These are phyloP conservation scores for Bugula neritina DNA, from an alignment of 2,888 invertebrate genomes.

Conservation along the genomic window DNA sequence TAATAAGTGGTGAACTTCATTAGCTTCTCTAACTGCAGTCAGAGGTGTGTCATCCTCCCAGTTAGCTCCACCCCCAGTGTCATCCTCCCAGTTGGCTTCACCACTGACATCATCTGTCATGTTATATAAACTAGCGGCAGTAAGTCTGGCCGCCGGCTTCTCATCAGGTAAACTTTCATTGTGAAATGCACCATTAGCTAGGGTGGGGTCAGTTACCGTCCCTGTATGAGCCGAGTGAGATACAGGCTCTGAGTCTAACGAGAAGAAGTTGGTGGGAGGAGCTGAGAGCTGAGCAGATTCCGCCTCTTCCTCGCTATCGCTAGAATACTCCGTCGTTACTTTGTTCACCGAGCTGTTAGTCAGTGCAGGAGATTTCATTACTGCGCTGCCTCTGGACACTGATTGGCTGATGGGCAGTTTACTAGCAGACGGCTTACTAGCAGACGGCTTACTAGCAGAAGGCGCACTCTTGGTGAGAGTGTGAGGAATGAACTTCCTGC, in stretches of 20 bases:
- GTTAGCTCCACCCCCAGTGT: neutral
- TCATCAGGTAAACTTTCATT: neutral
- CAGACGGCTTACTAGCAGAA: neutral
- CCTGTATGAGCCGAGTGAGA: neutral
- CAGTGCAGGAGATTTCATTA: too few species aligned
- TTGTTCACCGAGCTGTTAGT: neutral
- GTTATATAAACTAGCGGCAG: slow-evolving; percentile 21
- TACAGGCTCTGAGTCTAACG: neutral
- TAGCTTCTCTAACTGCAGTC: too few species aligned
- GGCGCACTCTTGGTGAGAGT: slow-evolving; percentile 7
- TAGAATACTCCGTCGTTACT: neutral
- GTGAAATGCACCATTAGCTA: neutral
- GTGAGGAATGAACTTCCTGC: slow-evolving; percentile 8
- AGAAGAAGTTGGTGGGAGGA: neutral
- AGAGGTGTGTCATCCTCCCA: too few species aligned
- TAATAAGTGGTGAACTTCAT: too few species aligned
- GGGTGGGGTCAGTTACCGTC: neutral
- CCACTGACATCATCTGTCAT: slow-evolving; percentile 9
- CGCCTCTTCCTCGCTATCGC: slow-evolving; percentile 4
- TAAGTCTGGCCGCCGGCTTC: neutral
- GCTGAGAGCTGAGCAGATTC: too few species aligned
- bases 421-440: neutral
- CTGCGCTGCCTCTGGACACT: too few species aligned
- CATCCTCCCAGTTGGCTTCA: neutral
- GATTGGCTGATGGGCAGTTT: too few species aligned